Percentiles rank a stretch among this genome's conserved stretches.
These are phyloP conservation scores for Liparis tanakae DNA, from an alignment of 2,797 vertebrate genomes.

Conservation along the genomic window DNA sequence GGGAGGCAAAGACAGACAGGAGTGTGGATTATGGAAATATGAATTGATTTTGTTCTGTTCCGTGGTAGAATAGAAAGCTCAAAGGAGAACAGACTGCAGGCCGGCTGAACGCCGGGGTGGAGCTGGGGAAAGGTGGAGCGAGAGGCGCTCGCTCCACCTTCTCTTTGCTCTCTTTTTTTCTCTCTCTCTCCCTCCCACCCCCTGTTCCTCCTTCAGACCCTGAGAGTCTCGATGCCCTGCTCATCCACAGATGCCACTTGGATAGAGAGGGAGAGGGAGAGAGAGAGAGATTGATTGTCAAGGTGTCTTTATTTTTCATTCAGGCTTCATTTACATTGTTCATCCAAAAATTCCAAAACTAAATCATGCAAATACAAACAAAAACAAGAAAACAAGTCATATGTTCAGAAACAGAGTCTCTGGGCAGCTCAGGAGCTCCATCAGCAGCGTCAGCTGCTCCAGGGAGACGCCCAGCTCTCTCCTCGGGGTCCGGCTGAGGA, in stretches of 20 bases:
- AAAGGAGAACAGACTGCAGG: conserved; percentile 93
- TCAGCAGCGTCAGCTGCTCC: no score
- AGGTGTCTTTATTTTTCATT: no score
- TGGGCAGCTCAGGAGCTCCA: no score
- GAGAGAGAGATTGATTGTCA: no score
- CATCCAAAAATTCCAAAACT: no score
- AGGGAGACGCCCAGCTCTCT: no score
- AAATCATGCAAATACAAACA: no score
- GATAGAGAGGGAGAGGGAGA: conserved; percentile 71
- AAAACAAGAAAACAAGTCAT: no score
- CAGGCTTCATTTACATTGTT: no score
- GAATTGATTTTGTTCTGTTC: conserved; percentile 92
- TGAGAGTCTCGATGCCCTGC: conserved; percentile 88
- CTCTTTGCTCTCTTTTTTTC: conserved; percentile 71
- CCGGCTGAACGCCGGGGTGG: conserved; percentile 90
- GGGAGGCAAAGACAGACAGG: conserved; percentile 83
- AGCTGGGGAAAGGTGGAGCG: conserved; percentile 91
- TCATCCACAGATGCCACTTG: conserved; percentile 94
- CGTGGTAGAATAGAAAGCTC: conserved; percentile 90
- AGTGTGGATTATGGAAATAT: conserved; percentile 99
- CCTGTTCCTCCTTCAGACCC: conserved; percentile 70
- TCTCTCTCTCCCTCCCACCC: conserved; percentile 44
- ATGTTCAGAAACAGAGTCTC: no score
- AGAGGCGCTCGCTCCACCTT: conserved; percentile 86
- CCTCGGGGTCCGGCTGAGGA: no score